Base-by-base conservation (phyloP, 92 coral and sea anemone species). In the Actinostola sp. region DNA sequence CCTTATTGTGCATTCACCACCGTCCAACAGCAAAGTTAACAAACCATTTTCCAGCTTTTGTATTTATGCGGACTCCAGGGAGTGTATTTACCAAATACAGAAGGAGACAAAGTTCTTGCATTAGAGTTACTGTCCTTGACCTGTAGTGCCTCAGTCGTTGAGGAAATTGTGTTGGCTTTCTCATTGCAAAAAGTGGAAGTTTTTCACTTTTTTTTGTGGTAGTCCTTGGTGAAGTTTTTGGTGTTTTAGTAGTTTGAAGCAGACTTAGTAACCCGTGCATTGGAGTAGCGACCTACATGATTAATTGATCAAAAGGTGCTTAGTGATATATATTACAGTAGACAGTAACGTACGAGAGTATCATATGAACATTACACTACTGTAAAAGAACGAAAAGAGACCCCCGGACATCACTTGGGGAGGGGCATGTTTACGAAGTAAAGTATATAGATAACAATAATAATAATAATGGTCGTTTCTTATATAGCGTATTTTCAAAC, bases 11-110 rank as follows among this genome's bases (percentile, higher is more conserved):
- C 97, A 92, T 41, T 73, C 38, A 30, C 77, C 68, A 21, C 70
- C 46, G n/a, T 31, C 80, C 97, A 19, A 82, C 79, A 14, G 74
- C 75, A 41, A 90, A 71, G 71, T 90, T 90, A 28, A n/a, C n/a
- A n/a, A 90, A 90, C 97, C 97, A 90, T 9, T 73, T 79, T 8
- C 65, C 61, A 7, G 85, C n/a, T 68, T 29, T 70, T 64, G 31
- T 75, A 42, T 26, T 66, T 80, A 48, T 19, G 57, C 54, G 68
- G 77, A 56, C 60, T 79, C 77, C n/a, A n/a, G n/a, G 41, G 72
- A 41, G 59, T 63, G 29, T 74, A 77, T 44, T 82, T 87, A 41
- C 92, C 97, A 77, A 78, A 90, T 25, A 87, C 30, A 2, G 92
- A 90, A 2, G 81, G 73, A 27, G 83, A 35, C 12, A 27, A 16